phyloP scores from a whole-genome alignment of 2,113 vertebrate genomes.

The Etia nguti region DNA sequence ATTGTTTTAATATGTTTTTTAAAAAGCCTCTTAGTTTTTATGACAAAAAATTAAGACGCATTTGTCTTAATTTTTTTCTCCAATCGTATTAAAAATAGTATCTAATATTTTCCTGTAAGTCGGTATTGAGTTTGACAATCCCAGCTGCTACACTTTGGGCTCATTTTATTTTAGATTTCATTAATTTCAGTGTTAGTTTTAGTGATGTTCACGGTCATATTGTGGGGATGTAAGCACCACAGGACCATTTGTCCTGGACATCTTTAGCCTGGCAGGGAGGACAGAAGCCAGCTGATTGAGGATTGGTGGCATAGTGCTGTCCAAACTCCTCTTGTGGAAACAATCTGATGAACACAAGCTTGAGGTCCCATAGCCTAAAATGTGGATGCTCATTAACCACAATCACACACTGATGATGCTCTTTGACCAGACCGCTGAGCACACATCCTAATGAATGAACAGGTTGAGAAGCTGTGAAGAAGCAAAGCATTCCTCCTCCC shows the following conservation, averaged over 20 bases:
- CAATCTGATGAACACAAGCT: conserved; percentile 26
- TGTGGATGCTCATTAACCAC: conserved; percentile 35
- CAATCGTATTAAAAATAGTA: neutral
- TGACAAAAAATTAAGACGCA: neutral
- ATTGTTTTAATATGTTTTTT: neutral
- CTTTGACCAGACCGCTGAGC: conserved; percentile 3
- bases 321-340: conserved; percentile 46
- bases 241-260: conserved; percentile 67
- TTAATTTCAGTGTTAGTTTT: neutral
- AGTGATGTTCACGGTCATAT: neutral
- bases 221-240: neutral
- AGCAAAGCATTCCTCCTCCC: conserved; percentile 12
- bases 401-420: conserved; percentile 8
- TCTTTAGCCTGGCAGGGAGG: conserved; percentile 58
- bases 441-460: conserved; percentile 29
- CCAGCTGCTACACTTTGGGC: neutral
- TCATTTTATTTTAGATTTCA: neutral
- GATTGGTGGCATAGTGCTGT: conserved; percentile 4
- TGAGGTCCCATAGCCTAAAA: conserved; percentile 7
- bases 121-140: neutral
- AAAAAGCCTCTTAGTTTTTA: neutral
- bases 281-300: conserved; percentile 45
- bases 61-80: neutral
- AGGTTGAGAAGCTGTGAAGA: conserved; percentile 25
- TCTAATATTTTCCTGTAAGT: neutral